These are phyloP conservation scores for Macroglossus sobrinus DNA, from an alignment of 2,113 vertebrate species.

Conservation along the genomic window DNA sequence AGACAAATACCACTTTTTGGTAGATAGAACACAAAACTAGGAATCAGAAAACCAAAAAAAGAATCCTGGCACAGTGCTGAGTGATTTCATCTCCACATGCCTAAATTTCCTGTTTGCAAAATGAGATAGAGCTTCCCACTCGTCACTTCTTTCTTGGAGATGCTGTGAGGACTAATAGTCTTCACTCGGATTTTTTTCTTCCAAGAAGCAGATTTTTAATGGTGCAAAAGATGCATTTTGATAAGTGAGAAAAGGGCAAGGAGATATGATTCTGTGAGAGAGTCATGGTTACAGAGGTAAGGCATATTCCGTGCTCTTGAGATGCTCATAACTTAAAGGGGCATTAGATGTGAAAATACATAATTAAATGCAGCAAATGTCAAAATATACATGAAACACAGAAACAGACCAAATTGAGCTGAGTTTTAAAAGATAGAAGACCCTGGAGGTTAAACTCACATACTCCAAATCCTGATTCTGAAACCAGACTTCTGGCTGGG, in stretches of 20 bases:
- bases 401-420: background rate
- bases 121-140: conserved; percentile 73
- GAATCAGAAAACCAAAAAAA: conserved; percentile 75
- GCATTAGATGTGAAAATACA: background rate
- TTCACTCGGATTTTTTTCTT: conserved; percentile 54
- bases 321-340: background rate
- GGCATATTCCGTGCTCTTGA: background rate
- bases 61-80: conserved; percentile 66
- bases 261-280: background rate
- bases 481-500: conserved; percentile 16
- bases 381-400: background rate
- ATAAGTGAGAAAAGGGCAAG: background rate
- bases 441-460: background rate
- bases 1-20: conserved; percentile 73
- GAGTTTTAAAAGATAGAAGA: background rate
- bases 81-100: conserved; percentile 78
- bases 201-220: conserved; percentile 50
- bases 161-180: conserved; percentile 68
- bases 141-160: conserved; percentile 68
- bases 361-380: background rate
- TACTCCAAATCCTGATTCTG: background rate
- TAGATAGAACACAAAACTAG: conserved; percentile 76
- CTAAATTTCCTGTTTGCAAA: conserved; percentile 78
- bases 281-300: background rate
- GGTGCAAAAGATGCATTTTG: conserved; percentile 32